Base-by-base conservation (phyloP, 2,113 vertebrate genomes). In the Melanotaenia duboulayi region DNA sequence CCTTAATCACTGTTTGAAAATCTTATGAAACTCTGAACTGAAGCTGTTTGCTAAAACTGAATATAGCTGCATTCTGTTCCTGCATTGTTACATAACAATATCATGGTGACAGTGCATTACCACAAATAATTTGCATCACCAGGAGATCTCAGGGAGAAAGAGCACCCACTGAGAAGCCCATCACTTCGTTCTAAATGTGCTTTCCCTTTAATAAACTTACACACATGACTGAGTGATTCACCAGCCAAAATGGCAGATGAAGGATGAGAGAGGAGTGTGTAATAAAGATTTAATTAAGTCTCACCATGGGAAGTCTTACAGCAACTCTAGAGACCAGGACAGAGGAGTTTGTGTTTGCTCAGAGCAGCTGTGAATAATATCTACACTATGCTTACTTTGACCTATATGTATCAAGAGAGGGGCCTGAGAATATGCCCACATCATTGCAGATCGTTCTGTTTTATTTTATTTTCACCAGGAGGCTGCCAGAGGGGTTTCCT, bases 201-300 rank as follows among this genome's bases (percentile, higher is more conserved):
- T 83, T 71, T 48, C 24, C 57, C 72, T 83, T 83, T 81, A 85
- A 83, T 71, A 78, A 76, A 79, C 57, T 39, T 54, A 62, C 78
- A 82, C 80, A 79, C 83, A 87, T 59, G 82, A 89, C 76, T 72
- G 71, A 83, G 50, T 74, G 78, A 81, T 60, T 83, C 70, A 44
- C 72, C 11, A 24, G 84, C 90, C 90, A 90, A 89, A 83, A 88
- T 80, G 65, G 80, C 84, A 90, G 87, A 84, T 85, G 81, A 87
- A 65, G 86, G 84, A 89, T 85, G 84, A 87, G 74, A 74, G 88
- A 68, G 76, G 74, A 82, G 84, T 73, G 75, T 73, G 78, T 59
- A 70, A 81, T 82, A 76, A 81, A 89, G 87, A 84, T 92, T 90
- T 89, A 89, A 91, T 92, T 90, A 92, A 91, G 69, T 76, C 75